Evolutionary conservation across 2,888 invertebrate genomes (phyloP).

Genomic region (Melinaea marsaeus): DNA sequence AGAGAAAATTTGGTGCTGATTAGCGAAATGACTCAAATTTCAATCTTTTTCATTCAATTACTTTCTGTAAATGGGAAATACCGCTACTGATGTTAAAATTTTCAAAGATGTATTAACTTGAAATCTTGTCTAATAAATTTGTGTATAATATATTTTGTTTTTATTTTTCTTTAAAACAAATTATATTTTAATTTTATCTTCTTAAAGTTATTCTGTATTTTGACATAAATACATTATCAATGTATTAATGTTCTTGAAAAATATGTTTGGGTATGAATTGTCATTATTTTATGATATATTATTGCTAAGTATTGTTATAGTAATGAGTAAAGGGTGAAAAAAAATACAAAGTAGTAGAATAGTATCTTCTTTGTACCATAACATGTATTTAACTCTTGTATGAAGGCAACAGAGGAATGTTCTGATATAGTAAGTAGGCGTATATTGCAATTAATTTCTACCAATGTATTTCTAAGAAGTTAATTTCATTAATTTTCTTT

Average conservation of each 20-base stretch:
- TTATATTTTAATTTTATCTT: too few species aligned
- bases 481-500: not conserved
- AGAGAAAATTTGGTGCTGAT: slow-evolving; percentile 24
- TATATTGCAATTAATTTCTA: not conserved
- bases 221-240: too few species aligned
- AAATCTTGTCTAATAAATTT: not conserved
- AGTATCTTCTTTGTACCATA: not conserved
- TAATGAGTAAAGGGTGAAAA: slow-evolving; percentile 18
- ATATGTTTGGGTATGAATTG: too few species aligned
- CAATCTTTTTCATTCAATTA: slow-evolving; percentile 27
- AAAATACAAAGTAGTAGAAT: slow-evolving; percentile 1
- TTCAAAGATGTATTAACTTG: slow-evolving; percentile 9
- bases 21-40: slow-evolving; percentile 27
- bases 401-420: not conserved
- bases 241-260: too few species aligned
- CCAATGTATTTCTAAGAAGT: not conserved
- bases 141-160: not conserved
- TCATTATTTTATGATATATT: not conserved
- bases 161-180: too few species aligned
- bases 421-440: not conserved
- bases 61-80: slow-evolving; percentile 25
- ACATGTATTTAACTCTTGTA: not conserved
- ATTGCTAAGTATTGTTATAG: not conserved
- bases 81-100: slow-evolving; percentile 17
- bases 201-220: too few species aligned